These are phyloP conservation scores for Chrysochloris asiatica DNA, from an alignment of 2,113 vertebrate species.

Conservation along the genomic window DNA sequence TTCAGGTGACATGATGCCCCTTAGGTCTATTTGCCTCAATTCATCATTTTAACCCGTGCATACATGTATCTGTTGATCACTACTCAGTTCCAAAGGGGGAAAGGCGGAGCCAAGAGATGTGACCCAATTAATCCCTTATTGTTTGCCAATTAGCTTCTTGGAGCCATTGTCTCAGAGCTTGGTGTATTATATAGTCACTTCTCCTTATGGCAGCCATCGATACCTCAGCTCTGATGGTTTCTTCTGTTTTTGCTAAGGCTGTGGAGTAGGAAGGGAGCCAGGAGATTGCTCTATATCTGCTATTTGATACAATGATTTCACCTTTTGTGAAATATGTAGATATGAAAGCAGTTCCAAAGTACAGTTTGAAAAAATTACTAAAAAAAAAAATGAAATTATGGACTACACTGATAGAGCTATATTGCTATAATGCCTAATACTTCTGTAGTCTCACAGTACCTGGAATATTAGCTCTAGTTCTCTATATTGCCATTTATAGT, in stretches of 20 bases:
- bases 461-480: neutral
- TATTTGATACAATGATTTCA: neutral
- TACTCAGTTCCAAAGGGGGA: neutral
- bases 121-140: neutral
- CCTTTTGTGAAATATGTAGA: neutral
- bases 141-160: neutral
- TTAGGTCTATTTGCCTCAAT: too few relatives aligned
- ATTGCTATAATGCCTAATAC: neutral
- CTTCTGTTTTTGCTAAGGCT: neutral
- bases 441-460: neutral
- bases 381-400: neutral
- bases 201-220: neutral
- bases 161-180: neutral
- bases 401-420: neutral
- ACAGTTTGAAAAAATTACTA: neutral
- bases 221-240: neutral
- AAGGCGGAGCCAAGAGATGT: neutral
- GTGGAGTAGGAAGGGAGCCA: neutral
- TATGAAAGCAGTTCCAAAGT: neutral
- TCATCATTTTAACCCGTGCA: neutral
- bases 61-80: neutral
- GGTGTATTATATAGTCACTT: neutral
- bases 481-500: neutral
- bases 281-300: neutral
- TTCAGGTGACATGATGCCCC: neutral